phyloP scores from a whole-genome alignment of 2,797 vertebrate genomes.

The Anguilla pacifica region DNA sequence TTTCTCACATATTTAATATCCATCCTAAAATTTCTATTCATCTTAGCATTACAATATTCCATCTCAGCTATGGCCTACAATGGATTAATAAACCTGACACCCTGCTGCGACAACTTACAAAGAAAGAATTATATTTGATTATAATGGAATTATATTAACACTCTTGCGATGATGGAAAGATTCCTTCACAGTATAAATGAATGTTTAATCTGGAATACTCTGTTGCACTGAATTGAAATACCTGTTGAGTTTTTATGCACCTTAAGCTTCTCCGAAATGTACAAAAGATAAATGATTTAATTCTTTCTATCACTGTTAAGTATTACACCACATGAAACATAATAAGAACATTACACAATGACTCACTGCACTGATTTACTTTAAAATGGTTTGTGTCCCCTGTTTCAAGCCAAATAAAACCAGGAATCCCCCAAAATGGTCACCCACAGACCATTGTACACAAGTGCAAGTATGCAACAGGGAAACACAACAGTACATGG shows the following conservation, averaged over 20 bases:
- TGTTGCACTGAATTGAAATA: not conserved
- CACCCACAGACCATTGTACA: no score
- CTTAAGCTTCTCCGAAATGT: not conserved
- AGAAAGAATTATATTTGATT: conserved; percentile 1
- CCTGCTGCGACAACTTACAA: not conserved
- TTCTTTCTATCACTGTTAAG: not conserved
- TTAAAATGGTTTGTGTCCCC: no score
- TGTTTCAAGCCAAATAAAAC: no score
- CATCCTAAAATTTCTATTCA: not conserved
- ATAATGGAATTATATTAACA: not conserved
- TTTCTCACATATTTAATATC: not conserved
- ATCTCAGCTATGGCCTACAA: not conserved
- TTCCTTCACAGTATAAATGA: not conserved
- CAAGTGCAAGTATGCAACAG: no score
- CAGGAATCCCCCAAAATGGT: no score
- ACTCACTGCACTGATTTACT: no score
- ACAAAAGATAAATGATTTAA: not conserved
- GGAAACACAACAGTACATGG: no score
- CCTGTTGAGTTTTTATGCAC: not conserved
- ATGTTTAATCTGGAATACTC: not conserved
- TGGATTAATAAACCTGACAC: not conserved
- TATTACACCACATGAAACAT: not conserved
- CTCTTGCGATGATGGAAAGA: not conserved
- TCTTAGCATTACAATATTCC: not conserved
- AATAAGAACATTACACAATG: no score